Conservation (phyloP, 2,888 invertebrate genomes). For the Tenthredo mesomela region DNA sequence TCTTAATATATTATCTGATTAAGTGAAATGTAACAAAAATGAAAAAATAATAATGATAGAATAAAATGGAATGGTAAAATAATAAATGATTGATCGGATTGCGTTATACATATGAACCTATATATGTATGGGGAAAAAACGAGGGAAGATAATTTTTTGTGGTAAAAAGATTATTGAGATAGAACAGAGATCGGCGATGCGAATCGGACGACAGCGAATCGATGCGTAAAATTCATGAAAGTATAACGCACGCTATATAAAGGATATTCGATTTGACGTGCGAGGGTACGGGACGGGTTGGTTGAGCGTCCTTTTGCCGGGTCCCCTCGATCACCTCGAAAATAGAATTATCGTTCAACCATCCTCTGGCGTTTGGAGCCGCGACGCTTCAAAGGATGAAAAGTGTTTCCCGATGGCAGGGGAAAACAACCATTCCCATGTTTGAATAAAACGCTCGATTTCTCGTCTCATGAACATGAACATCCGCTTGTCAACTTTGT, state of each 20-base stretch:
- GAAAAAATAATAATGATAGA: neutral
- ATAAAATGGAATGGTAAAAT: neutral
- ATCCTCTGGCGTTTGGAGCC: slow-evolving; percentile 20
- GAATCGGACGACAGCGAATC: slow-evolving; percentile 32
- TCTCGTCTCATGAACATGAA: slow-evolving; percentile 3
- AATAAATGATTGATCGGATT: neutral
- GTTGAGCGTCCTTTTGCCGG: slow-evolving; percentile 38
- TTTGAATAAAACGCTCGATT: slow-evolving; percentile 33
- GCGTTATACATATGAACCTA: neutral
- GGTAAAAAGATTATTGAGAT: slow-evolving; percentile 8
- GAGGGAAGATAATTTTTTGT: neutral
- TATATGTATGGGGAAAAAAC: neutral
- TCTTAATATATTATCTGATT: neutral
- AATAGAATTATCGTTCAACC: slow-evolving; percentile 48
- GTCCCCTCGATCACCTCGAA: slow-evolving; percentile 35
- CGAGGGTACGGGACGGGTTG: slow-evolving; percentile 33
- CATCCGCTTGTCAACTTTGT: neutral
- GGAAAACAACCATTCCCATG: slow-evolving; percentile 27
- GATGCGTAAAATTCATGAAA: slow-evolving; percentile 42
- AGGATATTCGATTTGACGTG: slow-evolving; percentile 44
- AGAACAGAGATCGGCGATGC: slow-evolving; percentile 30
- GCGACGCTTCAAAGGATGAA: slow-evolving; percentile 41
- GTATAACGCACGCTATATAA: slow-evolving; percentile 42
- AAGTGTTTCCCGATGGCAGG: slow-evolving; percentile 31
- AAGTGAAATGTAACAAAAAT: neutral